These are phyloP conservation scores for Rattus rattus DNA, from an alignment of 2,113 vertebrate genomes.

Conservation along the genomic window DNA sequence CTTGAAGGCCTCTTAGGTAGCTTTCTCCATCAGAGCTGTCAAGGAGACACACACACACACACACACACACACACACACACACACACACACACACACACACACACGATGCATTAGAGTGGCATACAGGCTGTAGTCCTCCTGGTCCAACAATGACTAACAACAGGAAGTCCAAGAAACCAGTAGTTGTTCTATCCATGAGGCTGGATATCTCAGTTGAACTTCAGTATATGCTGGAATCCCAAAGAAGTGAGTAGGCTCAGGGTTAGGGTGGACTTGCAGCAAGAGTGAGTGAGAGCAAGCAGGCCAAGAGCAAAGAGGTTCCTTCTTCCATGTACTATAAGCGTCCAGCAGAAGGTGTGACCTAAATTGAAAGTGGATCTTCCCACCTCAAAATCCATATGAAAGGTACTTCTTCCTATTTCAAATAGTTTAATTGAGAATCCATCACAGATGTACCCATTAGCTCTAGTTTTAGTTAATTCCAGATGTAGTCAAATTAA, in stretches of 20 bases:
- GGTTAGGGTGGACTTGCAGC: too few species aligned
- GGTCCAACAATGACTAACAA: neutral
- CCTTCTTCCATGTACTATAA: too few species aligned
- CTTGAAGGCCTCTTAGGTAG: neutral
- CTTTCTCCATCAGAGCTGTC: neutral
- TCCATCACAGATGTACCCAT: neutral
- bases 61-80: too few species aligned
- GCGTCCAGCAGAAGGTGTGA: neutral
- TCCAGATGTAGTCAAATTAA: neutral
- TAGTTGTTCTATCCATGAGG: neutral
- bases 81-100: neutral
- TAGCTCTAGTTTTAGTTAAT: neutral
- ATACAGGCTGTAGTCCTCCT: too few species aligned
- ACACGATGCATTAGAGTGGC: neutral
- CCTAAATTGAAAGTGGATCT: neutral
- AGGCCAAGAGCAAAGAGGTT: neutral
- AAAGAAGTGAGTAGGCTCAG: neutral
- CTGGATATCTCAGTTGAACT: neutral
- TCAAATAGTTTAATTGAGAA: neutral
- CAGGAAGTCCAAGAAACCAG: neutral
- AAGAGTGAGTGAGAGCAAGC: neutral
- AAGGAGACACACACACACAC: neutral
- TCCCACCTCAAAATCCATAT: neutral
- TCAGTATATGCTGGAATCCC: neutral
- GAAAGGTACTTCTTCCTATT: neutral